Percentiles rank a stretch among this genome's conserved stretches.
Conservation (phyloP, 2,797 vertebrate genomes). For the Danio tinwini region DNA sequence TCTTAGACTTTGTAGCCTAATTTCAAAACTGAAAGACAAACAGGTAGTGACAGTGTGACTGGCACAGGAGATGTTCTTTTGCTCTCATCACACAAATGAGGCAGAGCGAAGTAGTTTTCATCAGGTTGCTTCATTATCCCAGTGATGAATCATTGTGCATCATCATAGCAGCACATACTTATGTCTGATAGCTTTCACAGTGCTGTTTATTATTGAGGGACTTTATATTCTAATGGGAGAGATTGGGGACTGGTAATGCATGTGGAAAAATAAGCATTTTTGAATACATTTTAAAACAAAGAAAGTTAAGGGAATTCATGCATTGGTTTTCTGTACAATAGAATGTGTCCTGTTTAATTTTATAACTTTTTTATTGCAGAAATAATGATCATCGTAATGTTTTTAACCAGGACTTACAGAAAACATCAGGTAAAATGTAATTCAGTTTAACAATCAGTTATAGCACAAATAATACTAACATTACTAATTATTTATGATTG, state of each 20-base stretch:
- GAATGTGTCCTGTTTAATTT: no score
- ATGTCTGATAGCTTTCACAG: neutral
- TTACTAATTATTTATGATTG: no score
- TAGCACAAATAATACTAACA: no score
- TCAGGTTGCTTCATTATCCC: constrained; percentile 19
- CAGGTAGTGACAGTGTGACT: neutral
- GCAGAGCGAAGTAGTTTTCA: neutral
- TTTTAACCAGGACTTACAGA: no score
- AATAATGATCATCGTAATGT: no score
- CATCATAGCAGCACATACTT: neutral
- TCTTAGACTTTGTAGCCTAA: neutral
- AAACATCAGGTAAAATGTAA: no score
- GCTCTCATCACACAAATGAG: constrained; percentile 14
- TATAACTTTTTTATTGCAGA: no score
- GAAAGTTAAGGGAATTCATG: neutral
- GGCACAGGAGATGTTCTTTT: constrained; percentile 1
- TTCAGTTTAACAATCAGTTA: no score
- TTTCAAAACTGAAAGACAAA: constrained; percentile 3
- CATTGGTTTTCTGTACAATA: no score
- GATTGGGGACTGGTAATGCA: neutral
- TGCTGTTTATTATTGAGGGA: constrained; percentile 1
- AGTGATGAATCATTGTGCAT: constrained; percentile 10
- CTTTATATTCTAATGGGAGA: neutral
- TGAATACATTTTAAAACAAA: neutral
- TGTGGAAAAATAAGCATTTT: neutral